Conservation (phyloP, 2,888 invertebrate genomes). For the Acleris laterana region DNA sequence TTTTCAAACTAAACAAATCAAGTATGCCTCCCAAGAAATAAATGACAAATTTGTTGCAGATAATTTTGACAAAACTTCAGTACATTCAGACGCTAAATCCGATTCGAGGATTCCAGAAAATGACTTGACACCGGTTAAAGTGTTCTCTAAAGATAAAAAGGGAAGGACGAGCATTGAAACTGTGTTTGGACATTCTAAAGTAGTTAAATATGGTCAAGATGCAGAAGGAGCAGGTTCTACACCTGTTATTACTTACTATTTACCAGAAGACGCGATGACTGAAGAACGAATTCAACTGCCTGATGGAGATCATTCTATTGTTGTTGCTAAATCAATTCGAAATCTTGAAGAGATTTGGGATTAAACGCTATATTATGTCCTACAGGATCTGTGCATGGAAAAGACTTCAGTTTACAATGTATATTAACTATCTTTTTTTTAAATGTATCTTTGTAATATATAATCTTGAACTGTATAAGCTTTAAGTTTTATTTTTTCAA, state of each 20-base stretch:
- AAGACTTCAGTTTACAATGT: neutral
- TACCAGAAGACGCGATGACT: conserved; percentile 30
- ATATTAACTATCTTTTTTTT: too few species aligned
- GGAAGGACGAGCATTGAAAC: conserved; percentile 58
- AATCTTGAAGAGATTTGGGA: conserved; percentile 13
- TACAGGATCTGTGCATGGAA: too few species aligned
- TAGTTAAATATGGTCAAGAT: conserved; percentile 61
- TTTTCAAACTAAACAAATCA: conserved; percentile 62
- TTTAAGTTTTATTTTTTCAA: too few species aligned
- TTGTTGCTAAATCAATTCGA: conserved; percentile 52
- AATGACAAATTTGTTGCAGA: conserved; percentile 42
- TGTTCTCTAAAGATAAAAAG: conserved; percentile 30
- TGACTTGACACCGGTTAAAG: conserved; percentile 17
- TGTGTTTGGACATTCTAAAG: conserved; percentile 65
- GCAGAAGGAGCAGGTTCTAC: conserved; percentile 8
- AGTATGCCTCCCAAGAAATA: conserved; percentile 40
- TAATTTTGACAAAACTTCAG: conserved; percentile 44
- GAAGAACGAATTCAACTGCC: conserved; percentile 34
- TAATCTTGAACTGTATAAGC: too few species aligned
- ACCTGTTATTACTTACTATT: conserved; percentile 30
- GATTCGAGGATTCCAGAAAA: conserved; percentile 6
- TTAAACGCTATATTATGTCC: neutral
- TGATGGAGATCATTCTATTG: conserved; percentile 42
- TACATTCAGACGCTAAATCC: conserved; percentile 45
- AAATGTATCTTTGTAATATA: too few species aligned